Evolutionary conservation across 2,888 invertebrate genomes (phyloP).

Genomic region (Heliconius sara): DNA sequence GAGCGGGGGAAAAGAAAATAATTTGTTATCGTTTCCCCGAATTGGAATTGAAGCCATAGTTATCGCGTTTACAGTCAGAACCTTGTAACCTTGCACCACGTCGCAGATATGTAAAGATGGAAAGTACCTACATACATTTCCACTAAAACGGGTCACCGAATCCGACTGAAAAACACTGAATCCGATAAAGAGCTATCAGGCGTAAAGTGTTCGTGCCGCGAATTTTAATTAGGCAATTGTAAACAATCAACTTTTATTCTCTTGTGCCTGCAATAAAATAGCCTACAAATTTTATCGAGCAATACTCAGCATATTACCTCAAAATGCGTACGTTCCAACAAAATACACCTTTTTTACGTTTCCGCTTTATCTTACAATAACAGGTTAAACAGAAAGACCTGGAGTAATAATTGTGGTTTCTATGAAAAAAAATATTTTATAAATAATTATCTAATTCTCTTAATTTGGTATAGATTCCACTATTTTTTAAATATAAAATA

Average conservation of each 20-base stretch:
- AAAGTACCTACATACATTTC: neutral
- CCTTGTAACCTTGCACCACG: neutral
- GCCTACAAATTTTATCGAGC: conserved; percentile 4
- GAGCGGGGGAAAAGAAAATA: neutral
- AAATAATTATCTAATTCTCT: neutral
- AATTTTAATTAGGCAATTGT: conserved; percentile 27
- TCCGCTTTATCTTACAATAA: neutral
- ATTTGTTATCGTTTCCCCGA: neutral
- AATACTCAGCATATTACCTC: neutral
- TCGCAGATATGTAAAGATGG: neutral
- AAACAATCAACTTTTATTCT: conserved; percentile 28
- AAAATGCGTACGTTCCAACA: neutral
- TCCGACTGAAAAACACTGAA: conserved; percentile 4
- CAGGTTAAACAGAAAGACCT: neutral
- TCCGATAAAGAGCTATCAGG: conserved; percentile 21
- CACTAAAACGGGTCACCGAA: neutral
- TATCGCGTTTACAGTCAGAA: neutral
- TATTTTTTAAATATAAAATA: too few species aligned
- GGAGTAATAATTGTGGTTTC: neutral
- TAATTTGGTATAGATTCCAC: too few species aligned
- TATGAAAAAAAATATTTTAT: neutral
- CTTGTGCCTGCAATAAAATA: conserved; percentile 14
- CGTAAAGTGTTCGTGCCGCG: conserved; percentile 26
- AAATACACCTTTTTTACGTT: neutral
- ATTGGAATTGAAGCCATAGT: neutral